Percentiles rank a stretch among this genome's conserved stretches.
These are phyloP conservation scores for Hymenochirus boettgeri DNA, from an alignment of 2,113 vertebrate species.

Conservation along the genomic window DNA sequence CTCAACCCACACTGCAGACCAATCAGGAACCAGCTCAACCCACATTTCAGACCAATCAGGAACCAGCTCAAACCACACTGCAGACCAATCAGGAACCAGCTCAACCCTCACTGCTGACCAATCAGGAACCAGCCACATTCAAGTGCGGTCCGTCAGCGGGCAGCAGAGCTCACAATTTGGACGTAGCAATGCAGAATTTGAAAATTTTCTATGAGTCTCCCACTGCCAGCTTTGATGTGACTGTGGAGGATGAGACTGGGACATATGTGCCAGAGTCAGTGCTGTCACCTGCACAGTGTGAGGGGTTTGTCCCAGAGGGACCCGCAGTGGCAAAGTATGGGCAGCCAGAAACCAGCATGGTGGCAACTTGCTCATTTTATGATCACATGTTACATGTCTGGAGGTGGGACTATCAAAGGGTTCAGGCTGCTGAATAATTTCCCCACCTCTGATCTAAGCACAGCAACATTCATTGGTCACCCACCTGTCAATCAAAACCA, in stretches of 20 bases:
- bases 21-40: neutral
- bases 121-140: neutral
- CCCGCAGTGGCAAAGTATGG: conserved; percentile 10
- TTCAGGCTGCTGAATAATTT: conserved; percentile 5
- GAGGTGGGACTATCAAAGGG: conserved; percentile 76
- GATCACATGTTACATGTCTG: conserved; percentile 86
- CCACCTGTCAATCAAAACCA: too few species aligned
- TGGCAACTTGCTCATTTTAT: conserved; percentile 92
- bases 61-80: neutral
- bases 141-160: conserved; percentile 5
- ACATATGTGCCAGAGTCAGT: conserved; percentile 45
- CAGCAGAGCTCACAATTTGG: conserved; percentile 31
- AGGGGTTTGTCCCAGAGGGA: neutral
- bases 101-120: neutral
- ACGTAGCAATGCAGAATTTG: conserved; percentile 53
- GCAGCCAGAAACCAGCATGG: conserved; percentile 51
- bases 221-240: conserved; percentile 68
- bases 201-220: conserved; percentile 72
- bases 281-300: neutral
- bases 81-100: neutral
- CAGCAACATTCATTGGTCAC: too few species aligned
- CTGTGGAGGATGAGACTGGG: conserved; percentile 61
- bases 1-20: neutral
- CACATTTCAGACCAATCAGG: neutral
- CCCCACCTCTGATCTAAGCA: too few species aligned